These are phyloP conservation scores for Caenorhabditis angaria DNA, from an alignment of 2,888 invertebrate species.

Conservation along the genomic window DNA sequence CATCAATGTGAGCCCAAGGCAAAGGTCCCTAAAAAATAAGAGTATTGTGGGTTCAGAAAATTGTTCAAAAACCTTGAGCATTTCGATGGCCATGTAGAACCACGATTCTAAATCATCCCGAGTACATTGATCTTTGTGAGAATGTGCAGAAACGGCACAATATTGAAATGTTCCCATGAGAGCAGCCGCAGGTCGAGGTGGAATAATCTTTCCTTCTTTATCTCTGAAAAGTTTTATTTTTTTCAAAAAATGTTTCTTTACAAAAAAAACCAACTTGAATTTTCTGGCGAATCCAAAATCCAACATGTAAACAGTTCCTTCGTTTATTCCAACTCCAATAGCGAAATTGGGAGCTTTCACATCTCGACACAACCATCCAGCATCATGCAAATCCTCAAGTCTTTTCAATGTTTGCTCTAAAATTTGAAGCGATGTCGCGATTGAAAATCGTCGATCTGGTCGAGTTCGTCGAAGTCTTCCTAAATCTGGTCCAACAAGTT, in stretches of 20 bases:
- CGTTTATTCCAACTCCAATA: slow-evolving; percentile 53
- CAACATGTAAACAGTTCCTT: slow-evolving; percentile 60
- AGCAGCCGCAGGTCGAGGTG: slow-evolving; percentile 59
- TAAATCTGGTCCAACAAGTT: slow-evolving; percentile 64
- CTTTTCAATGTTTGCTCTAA: slow-evolving; percentile 55
- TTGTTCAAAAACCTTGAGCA: too few species aligned
- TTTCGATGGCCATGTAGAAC: slow-evolving; percentile 65
- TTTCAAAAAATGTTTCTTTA: neutral
- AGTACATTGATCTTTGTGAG: slow-evolving; percentile 61
- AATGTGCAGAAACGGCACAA: slow-evolving; percentile 57
- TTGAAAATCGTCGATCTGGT: slow-evolving; percentile 57
- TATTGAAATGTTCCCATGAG: slow-evolving; percentile 66
- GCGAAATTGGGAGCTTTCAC: slow-evolving; percentile 68
- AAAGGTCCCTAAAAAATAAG: too few species aligned
- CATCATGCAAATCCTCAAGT: slow-evolving; percentile 61
- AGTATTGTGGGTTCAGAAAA: too few species aligned
- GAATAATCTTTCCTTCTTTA: slow-evolving; percentile 54
- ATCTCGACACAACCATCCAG: slow-evolving; percentile 61
- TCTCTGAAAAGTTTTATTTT: slow-evolving; percentile 49
- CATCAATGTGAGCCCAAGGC: slow-evolving; percentile 57
- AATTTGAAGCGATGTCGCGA: slow-evolving; percentile 58
- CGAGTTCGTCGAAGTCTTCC: slow-evolving; percentile 56
- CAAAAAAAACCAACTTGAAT: slow-evolving; percentile 34
- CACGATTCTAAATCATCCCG: slow-evolving; percentile 66
- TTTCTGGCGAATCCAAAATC: slow-evolving; percentile 68